Evolutionary conservation across 2,113 vertebrate species (phyloP), one percentile per base, ranked within the genome.

Genomic region (Butorides virescens): DNA sequence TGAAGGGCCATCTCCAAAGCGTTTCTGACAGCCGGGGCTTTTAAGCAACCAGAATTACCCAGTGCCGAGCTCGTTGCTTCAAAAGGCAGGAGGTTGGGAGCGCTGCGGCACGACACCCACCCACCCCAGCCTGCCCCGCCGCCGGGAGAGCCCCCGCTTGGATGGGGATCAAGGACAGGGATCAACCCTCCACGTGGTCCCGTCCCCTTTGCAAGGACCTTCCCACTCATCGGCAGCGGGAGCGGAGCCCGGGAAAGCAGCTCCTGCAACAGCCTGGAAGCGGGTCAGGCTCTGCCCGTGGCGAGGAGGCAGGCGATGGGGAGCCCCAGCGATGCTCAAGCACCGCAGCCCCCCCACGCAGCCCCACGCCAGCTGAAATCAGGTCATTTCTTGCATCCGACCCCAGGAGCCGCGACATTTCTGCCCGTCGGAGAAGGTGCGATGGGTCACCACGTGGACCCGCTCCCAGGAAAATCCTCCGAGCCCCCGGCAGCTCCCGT

Each of bases 21-120:
- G 8, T 65, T 97, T 96, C 90, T 97, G 97, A 97, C 97, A 97
- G 96, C 83, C 32, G 1, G 91, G 80, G 97, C 97, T 97, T 97
- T 97, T 97, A 97, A 96, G 93, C 79, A 83, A 87, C 87, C 80
- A 77, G 94, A 95, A 95, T 95, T 92, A 94, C 94, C 86, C 47
- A 44, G 82, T 52, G 73, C 75, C 5, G 25, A 92, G 87, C 79
- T 92, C 81, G 19, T 79, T 26, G 59, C 91, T 94, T 86, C 70
- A 27, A 50, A 84, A 95, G 32, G 47, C 65, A 78, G 90, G 66
- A 95, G 77, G 29, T 2, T 21, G 59, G 34, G 86, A 96, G n/a
- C 7, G 71, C 88, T 67, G 92, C 25, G 3, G 92, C 91, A 63
- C 13, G 1, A 76, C 61, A 77, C 62, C 50, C 5, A 2, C 73